phyloP scores from a whole-genome alignment of 2,888 invertebrate species.

The Heteromurus nitidus region DNA sequence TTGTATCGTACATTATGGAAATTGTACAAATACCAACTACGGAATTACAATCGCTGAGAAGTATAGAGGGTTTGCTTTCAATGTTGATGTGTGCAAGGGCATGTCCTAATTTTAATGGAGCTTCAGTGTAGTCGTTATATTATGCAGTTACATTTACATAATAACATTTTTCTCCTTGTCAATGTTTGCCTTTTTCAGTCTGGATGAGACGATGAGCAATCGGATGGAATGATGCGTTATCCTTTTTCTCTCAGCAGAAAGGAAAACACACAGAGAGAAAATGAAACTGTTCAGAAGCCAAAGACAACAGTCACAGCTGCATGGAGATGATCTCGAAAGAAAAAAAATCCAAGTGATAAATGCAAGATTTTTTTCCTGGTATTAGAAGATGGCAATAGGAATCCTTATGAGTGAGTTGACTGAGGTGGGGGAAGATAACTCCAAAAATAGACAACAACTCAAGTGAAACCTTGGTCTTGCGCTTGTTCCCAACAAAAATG shows the following conservation, averaged over 20 bases:
- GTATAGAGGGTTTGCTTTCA: too few species aligned
- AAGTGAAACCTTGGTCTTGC: conserved; percentile 51
- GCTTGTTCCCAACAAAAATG: conserved; percentile 9
- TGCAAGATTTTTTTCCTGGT: neutral
- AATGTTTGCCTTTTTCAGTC: neutral
- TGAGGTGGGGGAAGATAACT: conserved; percentile 25
- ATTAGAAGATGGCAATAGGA: too few species aligned
- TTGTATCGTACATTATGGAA: too few species aligned
- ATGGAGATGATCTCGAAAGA: neutral
- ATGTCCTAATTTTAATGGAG: conserved; percentile 6
- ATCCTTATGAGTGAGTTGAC: neutral
- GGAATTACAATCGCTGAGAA: too few species aligned
- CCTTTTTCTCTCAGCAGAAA: too few species aligned
- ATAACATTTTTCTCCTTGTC: neutral
- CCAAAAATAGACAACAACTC: conserved; percentile 64
- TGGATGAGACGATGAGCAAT: neutral
- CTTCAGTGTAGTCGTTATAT: neutral
- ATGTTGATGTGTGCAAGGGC: conserved; percentile 21
- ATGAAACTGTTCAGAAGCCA: neutral
- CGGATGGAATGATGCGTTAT: neutral
- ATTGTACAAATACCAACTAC: too few species aligned
- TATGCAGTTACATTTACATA: neutral
- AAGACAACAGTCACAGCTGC: conserved; percentile 6
- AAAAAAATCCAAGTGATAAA: neutral
- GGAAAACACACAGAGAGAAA: too few species aligned